Evolutionary conservation across 2,797 vertebrate species (phyloP), one percentile per base, ranked within the genome.

Genomic region (Anisognathus igniventris): DNA sequence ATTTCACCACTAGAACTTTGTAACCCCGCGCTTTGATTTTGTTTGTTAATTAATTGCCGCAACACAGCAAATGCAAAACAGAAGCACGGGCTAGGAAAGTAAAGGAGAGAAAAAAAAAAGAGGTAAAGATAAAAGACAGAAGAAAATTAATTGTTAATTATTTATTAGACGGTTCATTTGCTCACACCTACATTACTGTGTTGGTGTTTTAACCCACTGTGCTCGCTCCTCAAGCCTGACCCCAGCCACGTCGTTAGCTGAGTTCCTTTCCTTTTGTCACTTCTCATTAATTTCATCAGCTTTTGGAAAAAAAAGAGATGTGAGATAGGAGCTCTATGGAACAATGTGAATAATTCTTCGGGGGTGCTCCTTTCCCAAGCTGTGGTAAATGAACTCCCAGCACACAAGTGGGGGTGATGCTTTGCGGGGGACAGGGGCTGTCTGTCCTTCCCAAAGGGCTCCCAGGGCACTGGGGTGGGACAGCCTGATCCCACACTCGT

Each of bases 131-230:
- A 97, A 97, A 97, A 97, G 96, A 65, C 75, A 80, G 95, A 91
- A 82, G 92, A 93, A 96, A 97, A 97, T 95, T 70, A 97, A 95
- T 97, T 96, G 96, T 97, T 97, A 97, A 97, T 97, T 97, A 97
- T 97, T 97, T 97, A 97, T 95, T 96, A 97, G 96, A 96, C 14
- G 89, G 96, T 95, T 97, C 96, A 95, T 96, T 97, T 96, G 78
- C 96, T 97, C 93, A 95, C 96, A 97, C 96, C 96, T 97, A 91
- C 92, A 96, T 91, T 84, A 68, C 93, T 90, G 90, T 71, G 92
- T 28, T 92, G 88, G 70, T 95, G 86, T 89, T 96, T 97, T 96
- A 97, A 97, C 92, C 95, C 97, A 79, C 78, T 76, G 67, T 94
- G 93, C 94, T 94, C 10, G 0, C 78, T 93, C 70, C 89, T 96